phyloP scores from a whole-genome alignment of 2,888 invertebrate species.

The Matsumyia berberina region DNA sequence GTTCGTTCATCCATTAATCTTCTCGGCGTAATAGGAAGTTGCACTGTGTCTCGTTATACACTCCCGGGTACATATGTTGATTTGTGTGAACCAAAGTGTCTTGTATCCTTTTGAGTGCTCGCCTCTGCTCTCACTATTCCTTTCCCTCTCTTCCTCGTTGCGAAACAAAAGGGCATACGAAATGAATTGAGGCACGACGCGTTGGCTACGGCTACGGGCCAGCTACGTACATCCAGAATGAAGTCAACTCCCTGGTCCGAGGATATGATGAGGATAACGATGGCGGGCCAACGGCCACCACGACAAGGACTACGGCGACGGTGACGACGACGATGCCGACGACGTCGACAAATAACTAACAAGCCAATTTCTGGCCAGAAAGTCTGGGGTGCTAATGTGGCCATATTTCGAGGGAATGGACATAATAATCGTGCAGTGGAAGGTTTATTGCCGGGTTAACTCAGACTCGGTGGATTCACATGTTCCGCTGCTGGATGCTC shows the following conservation, averaged over 20 bases:
- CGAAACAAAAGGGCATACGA: conserved; percentile 74
- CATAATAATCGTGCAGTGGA: conserved; percentile 80
- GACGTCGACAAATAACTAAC: conserved; percentile 77
- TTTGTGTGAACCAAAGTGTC: conserved; percentile 74
- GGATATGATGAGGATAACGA: conserved; percentile 65
- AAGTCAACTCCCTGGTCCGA: conserved; percentile 39
- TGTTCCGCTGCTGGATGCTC: conserved; percentile 40
- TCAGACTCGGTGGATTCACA: conserved; percentile 17
- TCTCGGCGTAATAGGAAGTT: conserved; percentile 72
- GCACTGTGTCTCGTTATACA: conserved; percentile 72
- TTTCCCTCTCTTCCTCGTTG: neutral
- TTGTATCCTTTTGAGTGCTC: conserved; percentile 70
- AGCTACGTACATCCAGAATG: conserved; percentile 4
- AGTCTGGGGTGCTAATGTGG: conserved; percentile 82
- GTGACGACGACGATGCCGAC: conserved; percentile 36
- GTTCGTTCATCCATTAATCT: conserved; percentile 75
- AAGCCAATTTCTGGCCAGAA: conserved; percentile 82
- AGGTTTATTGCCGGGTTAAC: conserved; percentile 69
- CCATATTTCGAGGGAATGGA: conserved; percentile 81
- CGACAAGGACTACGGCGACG: conserved; percentile 10
- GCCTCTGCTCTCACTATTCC: neutral
- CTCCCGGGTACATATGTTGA: conserved; percentile 75
- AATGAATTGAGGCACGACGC: conserved; percentile 73
- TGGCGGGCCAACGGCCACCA: conserved; percentile 38
- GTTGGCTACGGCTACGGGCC: conserved; percentile 10